Evolutionary conservation across 2,797 vertebrate genomes (phyloP).

Genomic region (Fratercula arctica): DNA sequence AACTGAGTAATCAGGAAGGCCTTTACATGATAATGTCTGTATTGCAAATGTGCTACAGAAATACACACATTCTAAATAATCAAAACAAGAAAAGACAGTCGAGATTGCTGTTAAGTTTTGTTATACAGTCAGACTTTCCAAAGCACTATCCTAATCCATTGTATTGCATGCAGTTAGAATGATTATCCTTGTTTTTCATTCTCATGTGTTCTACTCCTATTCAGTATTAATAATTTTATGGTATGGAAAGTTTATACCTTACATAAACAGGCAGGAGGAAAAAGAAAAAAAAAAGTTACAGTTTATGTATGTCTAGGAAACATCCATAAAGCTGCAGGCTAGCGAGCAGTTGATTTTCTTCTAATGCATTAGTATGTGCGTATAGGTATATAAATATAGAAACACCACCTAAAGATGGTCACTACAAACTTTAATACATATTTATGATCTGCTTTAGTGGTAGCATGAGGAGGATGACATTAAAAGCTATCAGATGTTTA

Average conservation of each 20-base stretch:
- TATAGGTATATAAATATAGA: background rate
- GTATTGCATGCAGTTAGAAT: background rate
- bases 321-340: background rate
- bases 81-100: background rate
- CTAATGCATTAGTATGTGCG: background rate
- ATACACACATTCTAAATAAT: background rate
- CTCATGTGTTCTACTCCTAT: background rate
- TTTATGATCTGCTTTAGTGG: background rate
- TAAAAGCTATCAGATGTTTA: background rate
- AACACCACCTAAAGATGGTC: background rate
- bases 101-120: background rate
- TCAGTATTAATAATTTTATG: background rate
- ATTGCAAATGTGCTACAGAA: background rate
- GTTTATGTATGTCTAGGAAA: background rate
- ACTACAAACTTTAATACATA: background rate
- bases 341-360: background rate
- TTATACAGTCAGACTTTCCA: background rate
- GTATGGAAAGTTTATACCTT: background rate
- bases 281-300: background rate
- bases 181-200: background rate
- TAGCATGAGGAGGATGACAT: background rate
- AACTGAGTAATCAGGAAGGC: background rate
- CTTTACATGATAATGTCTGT: background rate
- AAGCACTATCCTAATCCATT: background rate
- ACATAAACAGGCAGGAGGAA: background rate